Base-by-base conservation (phyloP, 2,113 vertebrate species). In the Notothenia rossii region DNA sequence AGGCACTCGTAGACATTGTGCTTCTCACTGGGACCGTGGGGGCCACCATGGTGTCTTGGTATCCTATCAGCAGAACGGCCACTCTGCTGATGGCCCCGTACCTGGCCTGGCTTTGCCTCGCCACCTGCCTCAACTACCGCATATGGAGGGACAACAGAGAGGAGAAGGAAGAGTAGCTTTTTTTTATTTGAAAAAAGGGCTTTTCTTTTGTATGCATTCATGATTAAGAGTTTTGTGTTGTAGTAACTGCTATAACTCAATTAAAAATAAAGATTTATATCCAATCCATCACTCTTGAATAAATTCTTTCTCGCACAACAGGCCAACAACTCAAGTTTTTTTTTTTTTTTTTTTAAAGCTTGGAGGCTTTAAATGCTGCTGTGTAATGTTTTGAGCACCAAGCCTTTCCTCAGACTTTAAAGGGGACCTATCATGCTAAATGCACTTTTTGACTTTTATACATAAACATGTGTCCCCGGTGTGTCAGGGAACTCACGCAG, bases 131-230 rank as follows among this genome's bases (percentile, higher is more conserved):
- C 36, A 95, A 93, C 78, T 96, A 96, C 87, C 88, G 87, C 92
- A 92, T 98, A 85, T 99, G 97, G 97, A 97, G 83, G 81, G 96
- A 97, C 90, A 97, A 98, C 91, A 91, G 94, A 0, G 89, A 95
- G 65, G 72, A 70, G 51, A 90, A 29, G 79, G 33, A 92, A 11
- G 91, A 94, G 43, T 93, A 94, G 9, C 2, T 7, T 51, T 72
- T 66, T 20, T 18, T 61, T 9, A 18, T n/a, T 45, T 40, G 36
- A 5, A 86, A 72, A 4, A 36, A 54, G 54, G 8, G 22, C 17
- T 25, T 4, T 75, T 40, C 22, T 22, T 45, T 3, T 15, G 51
- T 68, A 10, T 67, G 36, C 59, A 62, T 67, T 72, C 59, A 29
- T 67, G 3, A 40, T 15, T 8, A 53, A 14, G 18, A 71, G 10